Evolutionary conservation across 23 tunicate species (phyloP).

Genomic region (Ciona savignyi): DNA sequence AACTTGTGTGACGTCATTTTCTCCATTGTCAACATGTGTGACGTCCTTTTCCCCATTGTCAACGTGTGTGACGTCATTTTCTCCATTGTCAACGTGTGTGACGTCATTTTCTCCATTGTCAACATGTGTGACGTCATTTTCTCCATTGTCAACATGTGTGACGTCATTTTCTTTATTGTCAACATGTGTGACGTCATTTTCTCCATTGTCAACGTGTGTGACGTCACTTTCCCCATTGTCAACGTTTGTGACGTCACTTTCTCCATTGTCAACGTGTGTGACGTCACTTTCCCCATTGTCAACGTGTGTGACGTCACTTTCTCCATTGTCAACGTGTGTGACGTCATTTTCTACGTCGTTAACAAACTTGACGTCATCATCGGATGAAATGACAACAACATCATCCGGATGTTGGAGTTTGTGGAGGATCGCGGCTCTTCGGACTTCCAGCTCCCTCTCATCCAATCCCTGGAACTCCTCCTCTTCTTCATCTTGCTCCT

Average conservation of each 20-base stretch:
- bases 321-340: neutral
- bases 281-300: neutral
- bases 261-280: neutral
- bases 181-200: neutral
- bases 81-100: neutral
- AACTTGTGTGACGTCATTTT: neutral
- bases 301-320: neutral
- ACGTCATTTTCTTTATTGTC: no score
- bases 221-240: neutral
- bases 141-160: neutral
- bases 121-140: neutral
- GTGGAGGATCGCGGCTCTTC: conserved; percentile 28
- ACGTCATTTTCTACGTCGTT: neutral
- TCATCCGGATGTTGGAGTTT: conserved; percentile 15
- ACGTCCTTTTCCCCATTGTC: neutral
- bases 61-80: neutral
- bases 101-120: neutral
- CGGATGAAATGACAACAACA: conserved; percentile 5
- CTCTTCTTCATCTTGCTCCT: conserved; percentile 5
- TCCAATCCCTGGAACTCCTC: conserved; percentile 16
- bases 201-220: neutral
- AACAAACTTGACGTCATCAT: conserved; percentile 16
- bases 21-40: neutral
- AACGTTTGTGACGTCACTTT: neutral
- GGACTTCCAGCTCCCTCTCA: conserved; percentile 49